Evolutionary conservation across 2,797 vertebrate genomes (phyloP), one percentile per base, ranked within the genome.

Genomic region (Anolis apletophallus): DNA sequence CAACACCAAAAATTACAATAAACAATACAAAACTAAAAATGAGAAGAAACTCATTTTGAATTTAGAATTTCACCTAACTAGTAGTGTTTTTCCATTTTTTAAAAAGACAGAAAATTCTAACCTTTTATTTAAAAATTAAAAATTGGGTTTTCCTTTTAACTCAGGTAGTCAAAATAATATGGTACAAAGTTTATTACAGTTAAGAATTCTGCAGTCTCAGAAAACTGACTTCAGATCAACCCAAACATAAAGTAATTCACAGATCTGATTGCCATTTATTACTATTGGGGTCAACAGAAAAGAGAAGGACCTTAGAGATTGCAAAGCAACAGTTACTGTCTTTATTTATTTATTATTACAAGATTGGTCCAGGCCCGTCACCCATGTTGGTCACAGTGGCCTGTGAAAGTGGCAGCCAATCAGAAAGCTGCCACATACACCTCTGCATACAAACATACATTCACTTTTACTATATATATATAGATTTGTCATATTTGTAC

Each of bases 131-230:
- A 36, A 36, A 32, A 54, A 23, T n/a, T 68, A 17, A n/a, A n/a
- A n/a, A n/a, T 16, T 72, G 46, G 6, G 46, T 61, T n/a, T 61
- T 23, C 36, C 36, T 36, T 50, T 36, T 26, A 32, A 69, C 32
- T 14, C 13, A 59, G 69, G 9, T 16, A 78, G 13, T 64, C 76
- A 9, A 84, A 85, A 81, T 75, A 82, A 81, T 75, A 82, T 14
- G 19, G 17, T n/a, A 5, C 0, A 6, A 46, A 17, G 36, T 68
- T 69, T 61, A 17, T n/a, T 8, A 59, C 57, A 84, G 57, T 80
- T 46, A 83, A 90, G 50, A 2, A 29, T 5, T 72, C 88, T 74
- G 59, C 55, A 46, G 71, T 61, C 34, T 71, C 1, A 83, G 21
- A 83, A 36, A 68, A 83, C 54, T 46, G 85, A 69, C 2, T n/a